Base-by-base conservation (phyloP, 1,140 invertebrate genomes). In the Magallana ariakensis region DNA sequence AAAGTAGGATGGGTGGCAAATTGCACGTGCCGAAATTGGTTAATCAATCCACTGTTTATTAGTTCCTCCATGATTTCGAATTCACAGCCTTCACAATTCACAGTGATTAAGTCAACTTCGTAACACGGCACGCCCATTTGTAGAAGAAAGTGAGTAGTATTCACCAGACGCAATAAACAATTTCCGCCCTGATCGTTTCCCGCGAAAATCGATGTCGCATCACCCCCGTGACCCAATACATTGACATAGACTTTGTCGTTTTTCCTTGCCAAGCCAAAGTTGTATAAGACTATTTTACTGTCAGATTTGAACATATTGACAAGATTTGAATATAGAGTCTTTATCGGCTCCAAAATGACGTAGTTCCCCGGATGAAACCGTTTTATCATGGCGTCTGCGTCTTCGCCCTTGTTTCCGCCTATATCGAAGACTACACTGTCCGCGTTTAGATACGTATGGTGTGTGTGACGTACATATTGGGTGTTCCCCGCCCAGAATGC, bases 1-100 rank as follows among this genome's bases (percentile, higher is more conserved):
- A 90, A 70, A 0, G 46, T 84, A n/a, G 83, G 53, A 46, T 90
- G 89, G 6, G 83, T 86, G 2, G 81, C 81, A 66, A 86, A 90
- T 75, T 90, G 89, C 19, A 90, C 70, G 70, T 90, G 75, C 80
- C 87, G 84, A 22, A 90, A 80, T 15, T 85, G 66, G 19, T 82
- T 54, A 1, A 88, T 54, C 13, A 90, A 53, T 19, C 85, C 82
- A n/a, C 33, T 80, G 15, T 58, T 19, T 56, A 83, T 19, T 3
- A 90, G 26, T 82, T 57, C 57, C 70, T 90, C 87, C 33, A 90
- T 54, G 1, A 87, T 56, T 58, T 90, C 89, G 13, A 85, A 88
- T 55, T 90, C 89, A 85, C 89, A 90, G 0, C 89, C 89, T 80
- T 90, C 89, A 83, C 89, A 90, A 54, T 90, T 88, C 22, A 90